Evolutionary conservation across 2,113 vertebrate species (phyloP), one percentile per base, ranked within the genome.

Genomic region (Myocastor coypus): DNA sequence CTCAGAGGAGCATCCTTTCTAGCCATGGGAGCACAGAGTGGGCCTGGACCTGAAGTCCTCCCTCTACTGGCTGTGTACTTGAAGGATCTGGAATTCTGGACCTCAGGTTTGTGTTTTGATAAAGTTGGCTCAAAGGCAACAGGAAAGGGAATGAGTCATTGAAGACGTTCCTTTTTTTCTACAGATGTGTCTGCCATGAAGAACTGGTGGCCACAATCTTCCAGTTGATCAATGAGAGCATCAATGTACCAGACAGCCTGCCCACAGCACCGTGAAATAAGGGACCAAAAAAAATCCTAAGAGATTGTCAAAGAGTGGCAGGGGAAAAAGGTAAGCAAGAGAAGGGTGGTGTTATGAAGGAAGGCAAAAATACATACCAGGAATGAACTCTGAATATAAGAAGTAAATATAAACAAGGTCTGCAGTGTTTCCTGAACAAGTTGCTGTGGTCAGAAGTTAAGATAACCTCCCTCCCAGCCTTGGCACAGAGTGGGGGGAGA

Each of bases 101-200:
- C 73, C 88, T 92, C 42, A 77, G 52, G 46, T 90, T 94, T 83
- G n/a, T 34, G 11, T 69, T 92, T 85, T 89, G 77, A 59, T 88
- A 88, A 92, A 52, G 8, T n/a, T 12, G 55, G 63, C 59, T 89
- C 55, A 83, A 83, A 93, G 86, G 73, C 32, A 73, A 81, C 16
- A 83, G 71, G 75, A 50, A 9, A 78, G 80, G 28, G 46, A 34
- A 42, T 34, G 61, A 96, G 83, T 34, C 37, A 50, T 14, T 34
- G 50, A 94, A 37, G 55, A 64, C 78, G 13, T 30, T 59, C 22
- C 64, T 94, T 83, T 50, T 26, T 93, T 81, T 82, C 83, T 42
- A 46, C 7, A 91, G 22, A 69, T 63, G 3, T 34, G 55, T 71
- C 7, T 61, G 16, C 40, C 28, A 46, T n/a, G 26, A 81, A 87